Percentiles rank a stretch among this genome's conserved stretches.
Evolutionary conservation across 1,140 invertebrate species (phyloP).

Genomic region (Lasaia peninsularis): DNA sequence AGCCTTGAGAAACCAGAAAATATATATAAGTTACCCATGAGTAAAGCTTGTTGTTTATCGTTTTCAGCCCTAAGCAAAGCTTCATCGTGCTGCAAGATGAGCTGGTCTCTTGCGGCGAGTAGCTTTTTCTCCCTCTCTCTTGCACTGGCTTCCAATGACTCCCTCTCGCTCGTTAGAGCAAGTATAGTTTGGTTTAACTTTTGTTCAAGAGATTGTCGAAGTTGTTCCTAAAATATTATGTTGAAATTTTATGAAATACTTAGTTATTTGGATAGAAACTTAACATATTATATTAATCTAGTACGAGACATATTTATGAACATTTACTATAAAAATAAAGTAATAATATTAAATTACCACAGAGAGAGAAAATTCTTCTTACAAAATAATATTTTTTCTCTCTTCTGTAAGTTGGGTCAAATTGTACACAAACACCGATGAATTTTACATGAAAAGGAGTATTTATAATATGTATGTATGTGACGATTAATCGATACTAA

Average conservation of each 20-base stretch:
- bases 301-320: no score
- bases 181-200: constrained; percentile 84
- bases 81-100: constrained; percentile 91
- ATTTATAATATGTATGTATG: no score
- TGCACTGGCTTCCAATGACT: constrained; percentile 84
- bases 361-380: no score
- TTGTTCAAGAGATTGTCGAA: constrained; percentile 84
- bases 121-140: constrained; percentile 85
- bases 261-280: no score
- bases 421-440: no score
- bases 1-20: not conserved
- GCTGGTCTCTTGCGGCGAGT: constrained; percentile 85
- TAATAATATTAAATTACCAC: no score
- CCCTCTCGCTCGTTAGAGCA: constrained; percentile 85
- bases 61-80: constrained; percentile 89
- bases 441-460: no score
- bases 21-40: constrained; percentile 80
- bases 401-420: no score
- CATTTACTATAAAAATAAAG: no score
- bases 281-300: no score
- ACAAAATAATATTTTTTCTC: no score
- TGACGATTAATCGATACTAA: no score
- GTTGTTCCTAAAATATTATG: constrained; percentile 74
- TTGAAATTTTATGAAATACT: not conserved
- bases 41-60: constrained; percentile 91